Conservation (phyloP, 2,113 vertebrate genomes). For the Gallinago media region DNA sequence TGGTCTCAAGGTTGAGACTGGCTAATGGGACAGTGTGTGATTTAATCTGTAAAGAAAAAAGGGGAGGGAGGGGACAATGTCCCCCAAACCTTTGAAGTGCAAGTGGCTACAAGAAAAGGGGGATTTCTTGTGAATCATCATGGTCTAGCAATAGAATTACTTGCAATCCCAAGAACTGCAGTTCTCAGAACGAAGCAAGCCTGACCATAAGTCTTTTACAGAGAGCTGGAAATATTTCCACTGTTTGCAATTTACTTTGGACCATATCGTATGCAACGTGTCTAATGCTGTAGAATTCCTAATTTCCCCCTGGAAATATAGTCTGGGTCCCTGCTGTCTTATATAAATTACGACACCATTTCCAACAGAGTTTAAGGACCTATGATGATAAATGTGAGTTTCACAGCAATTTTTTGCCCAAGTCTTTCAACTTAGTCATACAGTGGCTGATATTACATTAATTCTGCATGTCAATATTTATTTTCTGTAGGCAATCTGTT, state of each 20-base stretch:
- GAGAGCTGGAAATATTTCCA: neutral
- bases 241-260: constrained; percentile 14
- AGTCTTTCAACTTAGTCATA: neutral
- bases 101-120: neutral
- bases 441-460: neutral
- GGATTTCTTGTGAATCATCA: neutral
- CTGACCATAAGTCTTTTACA: neutral
- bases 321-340: neutral
- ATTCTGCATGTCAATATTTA: neutral
- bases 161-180: neutral
- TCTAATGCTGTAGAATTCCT: neutral
- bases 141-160: neutral
- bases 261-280: neutral
- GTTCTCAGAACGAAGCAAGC: neutral
- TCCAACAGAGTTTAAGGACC: neutral
- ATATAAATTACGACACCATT: neutral
- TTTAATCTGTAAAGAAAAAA: neutral
- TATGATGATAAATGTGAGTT: neutral
- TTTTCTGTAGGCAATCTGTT: neutral
- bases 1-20: neutral
- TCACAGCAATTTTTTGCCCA: neutral
- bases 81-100: neutral
- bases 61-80: neutral
- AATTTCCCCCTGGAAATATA: neutral
- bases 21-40: neutral